Evolutionary conservation across 2,888 invertebrate species (phyloP).

Genomic region (Apamea anceps): DNA sequence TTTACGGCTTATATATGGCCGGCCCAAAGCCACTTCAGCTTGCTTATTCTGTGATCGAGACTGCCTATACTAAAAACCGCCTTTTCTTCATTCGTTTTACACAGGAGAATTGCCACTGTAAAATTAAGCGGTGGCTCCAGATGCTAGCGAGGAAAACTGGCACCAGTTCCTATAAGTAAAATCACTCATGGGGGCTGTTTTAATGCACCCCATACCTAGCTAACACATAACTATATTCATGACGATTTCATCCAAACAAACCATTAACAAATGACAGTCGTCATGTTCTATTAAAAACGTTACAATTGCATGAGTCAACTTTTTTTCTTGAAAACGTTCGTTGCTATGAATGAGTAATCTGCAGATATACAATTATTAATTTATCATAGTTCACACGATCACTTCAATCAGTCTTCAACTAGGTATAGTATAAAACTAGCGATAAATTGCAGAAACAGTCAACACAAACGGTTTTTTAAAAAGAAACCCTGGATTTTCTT

Average conservation of each 20-base stretch:
- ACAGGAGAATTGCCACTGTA: no score
- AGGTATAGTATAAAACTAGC: neutral
- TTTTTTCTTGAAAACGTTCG: conserved; percentile 27
- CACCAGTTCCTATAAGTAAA: no score
- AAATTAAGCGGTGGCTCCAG: no score
- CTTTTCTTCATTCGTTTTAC: no score
- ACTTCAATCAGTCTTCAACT: neutral
- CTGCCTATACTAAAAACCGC: no score
- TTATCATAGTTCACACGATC: neutral
- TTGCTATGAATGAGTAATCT: conserved; percentile 15
- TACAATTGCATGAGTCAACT: conserved; percentile 28
- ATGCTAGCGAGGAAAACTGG: no score
- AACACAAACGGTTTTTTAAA: neutral
- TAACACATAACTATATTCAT: neutral
- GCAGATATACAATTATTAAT: conserved; percentile 9
- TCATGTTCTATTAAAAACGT: neutral
- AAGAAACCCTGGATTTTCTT: neutral
- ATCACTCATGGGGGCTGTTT: neutral
- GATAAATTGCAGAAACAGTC: neutral
- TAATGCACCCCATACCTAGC: neutral
- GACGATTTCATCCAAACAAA: neutral
- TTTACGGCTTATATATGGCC: no score
- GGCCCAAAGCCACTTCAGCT: no score
- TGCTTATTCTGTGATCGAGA: no score
- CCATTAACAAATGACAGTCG: neutral